Evolutionary conservation across 2,888 invertebrate species (phyloP), one percentile per base, ranked within the genome.

Genomic region (Drosophila birchii): DNA sequence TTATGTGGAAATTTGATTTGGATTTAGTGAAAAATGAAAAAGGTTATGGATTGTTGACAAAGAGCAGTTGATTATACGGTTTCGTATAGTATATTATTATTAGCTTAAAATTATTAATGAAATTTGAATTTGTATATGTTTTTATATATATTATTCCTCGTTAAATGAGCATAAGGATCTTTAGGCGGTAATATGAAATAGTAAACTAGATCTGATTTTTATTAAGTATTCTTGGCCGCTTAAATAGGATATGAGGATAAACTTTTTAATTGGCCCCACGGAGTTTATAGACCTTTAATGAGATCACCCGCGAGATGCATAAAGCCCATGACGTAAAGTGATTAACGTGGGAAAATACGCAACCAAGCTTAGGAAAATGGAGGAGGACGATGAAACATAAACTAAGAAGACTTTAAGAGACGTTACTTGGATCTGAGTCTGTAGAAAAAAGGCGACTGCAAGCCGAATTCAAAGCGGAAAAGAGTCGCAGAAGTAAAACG

Each of bases 261-360:
- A 79, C 74, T 83, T 90, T 78, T 81, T 81, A 86, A 88, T 89
- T 80, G 77, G 73, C 76, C 61, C 80, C 74, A 70, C 77, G 79
- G 56, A 78, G 84, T 81, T 90, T 84, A 79, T 78, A 76, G 72
- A 67, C 73, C 77, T 86, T 84, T 84, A 79, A 81, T 80, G 76
- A 76, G 84, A 88, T 84, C 78, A 78, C 69, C 71, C 67, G 63
- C 72, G 74, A 66, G 74, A 68, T 77, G 67, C 68, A 76, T 78
- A 59, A 67, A 57, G 54, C 47, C 59, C 49, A 72, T 64, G 69
- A 58, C 74, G 62, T 60, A 75, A 80, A 80, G 64, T 76, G 71
- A 87, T 84, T 80, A 84, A 78, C 72, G 70, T 16, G 72, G 26
- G 8, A 38, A 76, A 47, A 45, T 16, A 26, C 29, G 53, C 76